Evolutionary conservation across 2,797 vertebrate genomes (phyloP), one percentile per base, ranked within the genome.

Genomic region (Pitangus sulphuratus): DNA sequence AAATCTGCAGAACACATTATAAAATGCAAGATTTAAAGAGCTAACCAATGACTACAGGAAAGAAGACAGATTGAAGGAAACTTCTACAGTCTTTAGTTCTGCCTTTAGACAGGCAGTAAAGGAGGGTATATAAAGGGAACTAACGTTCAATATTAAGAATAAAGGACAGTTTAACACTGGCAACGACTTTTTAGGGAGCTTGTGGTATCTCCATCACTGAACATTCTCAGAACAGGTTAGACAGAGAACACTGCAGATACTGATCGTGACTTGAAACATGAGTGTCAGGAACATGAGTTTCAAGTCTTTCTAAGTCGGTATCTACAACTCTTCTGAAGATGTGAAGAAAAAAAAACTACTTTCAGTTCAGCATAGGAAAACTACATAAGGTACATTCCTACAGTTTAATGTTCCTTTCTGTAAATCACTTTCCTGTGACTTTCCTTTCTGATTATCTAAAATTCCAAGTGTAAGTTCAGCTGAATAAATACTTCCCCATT

Each of bases 371-470:
- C 61, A 35, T 20, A 91, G 72, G 72, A 93, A 92, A 91, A 95
- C 57, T 39, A 82, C 24, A 20, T 25, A 90, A 93, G 25, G 35
- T 26, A 89, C 24, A 79, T 95, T 94, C 95, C 89, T 95, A 70
- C 54, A 50, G 51, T 65, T 90, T 93, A 90, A 77, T 68, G 76
- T 74, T 88, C 61, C 53, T 70, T 95, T 91, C 77, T 87, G 42
- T 47, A 96, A 77, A 48, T 35, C 50, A 81, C 53, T 94, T 82
- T 84, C 54, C 77, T 70, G 37, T 72, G 69, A 81, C 80, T 93
- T 96, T 94, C 48, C 72, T 81, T 91, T 91, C 89, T 93, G 84
- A 84, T 91, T 88, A 98, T 64, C 83, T 81, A 35, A 88, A 94
- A 96, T 87, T 90, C 71, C 56, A 51, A 71, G 26, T 93, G 19